Conservation (phyloP, 2,888 invertebrate species). For the Cataglyphis livida region DNA sequence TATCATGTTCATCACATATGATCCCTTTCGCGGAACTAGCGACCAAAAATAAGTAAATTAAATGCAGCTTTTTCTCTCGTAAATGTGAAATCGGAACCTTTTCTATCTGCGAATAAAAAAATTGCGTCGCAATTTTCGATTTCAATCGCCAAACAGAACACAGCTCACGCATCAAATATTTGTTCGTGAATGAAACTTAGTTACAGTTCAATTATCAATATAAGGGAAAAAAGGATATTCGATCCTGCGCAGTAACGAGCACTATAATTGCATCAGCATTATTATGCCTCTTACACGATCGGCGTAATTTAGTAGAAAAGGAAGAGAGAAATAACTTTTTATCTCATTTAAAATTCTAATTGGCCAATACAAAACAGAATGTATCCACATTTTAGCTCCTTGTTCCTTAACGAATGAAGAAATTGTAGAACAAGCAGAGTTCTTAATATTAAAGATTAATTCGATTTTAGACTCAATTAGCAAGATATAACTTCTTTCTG, state of each 20-base stretch:
- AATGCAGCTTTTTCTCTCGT: not conserved
- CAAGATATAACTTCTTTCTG: not conserved
- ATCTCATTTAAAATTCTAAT: not conserved
- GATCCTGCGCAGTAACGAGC: conserved; percentile 15
- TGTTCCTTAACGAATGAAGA: not conserved
- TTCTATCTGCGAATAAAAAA: not conserved
- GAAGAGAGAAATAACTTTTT: not conserved
- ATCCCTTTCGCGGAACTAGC: not conserved
- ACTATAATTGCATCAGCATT: not conserved
- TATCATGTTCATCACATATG: not conserved
- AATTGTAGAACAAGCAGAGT: not conserved
- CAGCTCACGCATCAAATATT: conserved; percentile 28
- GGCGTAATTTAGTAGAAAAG: not conserved
- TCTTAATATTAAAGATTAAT: not conserved
- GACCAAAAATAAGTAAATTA: conserved; percentile 30
- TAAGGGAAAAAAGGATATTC: conserved; percentile 17
- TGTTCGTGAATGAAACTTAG: not conserved
- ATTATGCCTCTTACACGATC: conserved; percentile 8
- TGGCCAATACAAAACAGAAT: not conserved
- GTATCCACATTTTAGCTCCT: not conserved
- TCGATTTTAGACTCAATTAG: not conserved
- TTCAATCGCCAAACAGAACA: not conserved
- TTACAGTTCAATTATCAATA: conserved; percentile 14
- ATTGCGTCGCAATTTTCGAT: conserved; percentile 16
- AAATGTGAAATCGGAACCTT: conserved; percentile 7